A percentile compares a stretch with the other conserved stretches of the same genome.
These are phyloP conservation scores for Neosalanx taihuensis DNA, from an alignment of 2,797 vertebrate species.

Conservation along the genomic window DNA sequence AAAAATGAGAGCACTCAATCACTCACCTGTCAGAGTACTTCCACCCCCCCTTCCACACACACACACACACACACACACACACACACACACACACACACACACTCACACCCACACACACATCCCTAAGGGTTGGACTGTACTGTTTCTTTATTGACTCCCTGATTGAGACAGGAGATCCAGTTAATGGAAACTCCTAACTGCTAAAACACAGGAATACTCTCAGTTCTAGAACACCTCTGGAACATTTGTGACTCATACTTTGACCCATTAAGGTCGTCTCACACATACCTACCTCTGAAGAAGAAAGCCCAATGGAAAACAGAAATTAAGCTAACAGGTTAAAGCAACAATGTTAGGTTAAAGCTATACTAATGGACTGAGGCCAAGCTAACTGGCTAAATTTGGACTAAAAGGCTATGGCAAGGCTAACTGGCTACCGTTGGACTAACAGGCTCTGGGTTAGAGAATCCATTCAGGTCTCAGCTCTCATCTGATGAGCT, in stretches of 20 bases:
- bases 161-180: conserved; percentile 77
- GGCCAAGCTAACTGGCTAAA: not conserved
- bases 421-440: not conserved
- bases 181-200: conserved; percentile 65
- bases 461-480: no score
- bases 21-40: conserved; percentile 76
- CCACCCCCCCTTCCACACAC: conserved; percentile 52
- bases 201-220: conserved; percentile 56
- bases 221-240: no score
- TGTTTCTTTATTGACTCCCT: conserved; percentile 74
- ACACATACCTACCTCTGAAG: no score
- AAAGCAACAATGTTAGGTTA: not conserved
- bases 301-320: no score
- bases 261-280: conserved; percentile 8
- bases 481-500: no score
- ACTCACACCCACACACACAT: conserved; percentile 25
- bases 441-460: no score
- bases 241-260: not conserved
- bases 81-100: conserved; percentile 32
- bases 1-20: conserved; percentile 77
- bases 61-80: conserved; percentile 52
- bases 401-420: not conserved
- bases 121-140: conserved; percentile 66
- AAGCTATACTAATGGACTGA: not conserved
- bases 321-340: no score